Base-by-base conservation (phyloP, 1,140 invertebrate genomes). In the Plutomurus gul region DNA sequence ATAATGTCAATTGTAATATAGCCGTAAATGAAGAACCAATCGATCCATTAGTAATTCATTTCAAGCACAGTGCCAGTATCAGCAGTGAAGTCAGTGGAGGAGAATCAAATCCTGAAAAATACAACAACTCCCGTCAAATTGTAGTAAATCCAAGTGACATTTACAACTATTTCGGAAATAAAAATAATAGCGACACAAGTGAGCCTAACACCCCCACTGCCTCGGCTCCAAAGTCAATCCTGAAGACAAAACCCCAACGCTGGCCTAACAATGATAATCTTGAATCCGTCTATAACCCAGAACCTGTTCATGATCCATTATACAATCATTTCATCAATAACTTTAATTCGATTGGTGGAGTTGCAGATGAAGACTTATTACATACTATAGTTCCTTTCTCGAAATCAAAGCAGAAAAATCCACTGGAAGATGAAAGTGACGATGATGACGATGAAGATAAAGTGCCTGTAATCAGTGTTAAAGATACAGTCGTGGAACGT, bases 71-170 rank as follows among this genome's bases (percentile, higher is more conserved):
- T 36, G 7, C 25, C 4, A n/a, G 18, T 65, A 16, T n/a, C 2
- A 3, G 39, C 7, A 43, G 2, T n/a, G 10, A 43, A 43, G 6
- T 30, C 27, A 11, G 36, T 27, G 6, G 36, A 33, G 30, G 11
- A 30, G 56, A 65, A 36, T 65, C 75, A 3, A 40, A 65, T 36
- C 16, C 75, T 7, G 75, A 77, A 43, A 56, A 70, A 65, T 60
- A 65, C 13, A 39, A 77, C 13, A 60, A 70, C 6, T 37, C 13
- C 16, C 30, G n/a, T 30, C 65, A 73, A 36, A 51, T 72, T 3
- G 76, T 78, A 25, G 4, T 30, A 30, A 51, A 40, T 51, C 76
- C 76, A 7, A 70, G 76, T 36, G 65, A 78, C 22, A 78, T 78
- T 73, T 40, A 43, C 16, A 73, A 72, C 33, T 22, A 43, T 22